Percentiles rank a stretch among this genome's conserved stretches.
phyloP scores from a whole-genome alignment of 2,888 invertebrate species.

The Sminthurides aquaticus region DNA sequence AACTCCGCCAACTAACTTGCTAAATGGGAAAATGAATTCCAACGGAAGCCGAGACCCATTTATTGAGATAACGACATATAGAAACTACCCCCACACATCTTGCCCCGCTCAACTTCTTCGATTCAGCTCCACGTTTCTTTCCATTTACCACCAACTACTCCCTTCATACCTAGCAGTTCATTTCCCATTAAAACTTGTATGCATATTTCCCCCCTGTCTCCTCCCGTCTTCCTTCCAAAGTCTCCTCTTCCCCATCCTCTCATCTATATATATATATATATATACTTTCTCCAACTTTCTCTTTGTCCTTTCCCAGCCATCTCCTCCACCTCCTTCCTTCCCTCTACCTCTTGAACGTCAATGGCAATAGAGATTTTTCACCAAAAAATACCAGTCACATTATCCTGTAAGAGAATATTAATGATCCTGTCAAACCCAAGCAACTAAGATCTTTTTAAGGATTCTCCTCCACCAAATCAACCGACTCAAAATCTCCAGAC shows the following conservation, averaged over 20 bases:
- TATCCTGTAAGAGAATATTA: slow-evolving; percentile 26
- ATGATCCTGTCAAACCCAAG: slow-evolving; percentile 31
- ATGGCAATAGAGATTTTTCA: background rate
- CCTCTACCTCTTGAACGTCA: background rate
- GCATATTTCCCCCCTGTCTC: background rate
- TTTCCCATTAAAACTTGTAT: background rate
- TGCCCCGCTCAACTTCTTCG: no score
- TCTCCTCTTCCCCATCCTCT: background rate
- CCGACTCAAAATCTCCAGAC: no score
- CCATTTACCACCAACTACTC: background rate
- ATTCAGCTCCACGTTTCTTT: background rate
- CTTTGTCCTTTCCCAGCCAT: background rate
- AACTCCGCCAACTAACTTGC: background rate
- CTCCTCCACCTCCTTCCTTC: background rate
- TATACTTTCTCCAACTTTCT: background rate
- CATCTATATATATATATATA: no score
- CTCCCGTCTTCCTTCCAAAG: background rate
- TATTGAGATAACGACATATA: no score
- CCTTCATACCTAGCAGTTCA: background rate
- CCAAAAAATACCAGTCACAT: background rate
- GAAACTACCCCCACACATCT: no score
- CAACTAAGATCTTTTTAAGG: slow-evolving; percentile 6
- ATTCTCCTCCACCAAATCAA: background rate
- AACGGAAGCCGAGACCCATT: background rate
- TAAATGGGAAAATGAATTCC: background rate